These are phyloP conservation scores for Drosophila pseudoananassae DNA, from an alignment of 1,140 invertebrate genomes.

Conservation along the genomic window DNA sequence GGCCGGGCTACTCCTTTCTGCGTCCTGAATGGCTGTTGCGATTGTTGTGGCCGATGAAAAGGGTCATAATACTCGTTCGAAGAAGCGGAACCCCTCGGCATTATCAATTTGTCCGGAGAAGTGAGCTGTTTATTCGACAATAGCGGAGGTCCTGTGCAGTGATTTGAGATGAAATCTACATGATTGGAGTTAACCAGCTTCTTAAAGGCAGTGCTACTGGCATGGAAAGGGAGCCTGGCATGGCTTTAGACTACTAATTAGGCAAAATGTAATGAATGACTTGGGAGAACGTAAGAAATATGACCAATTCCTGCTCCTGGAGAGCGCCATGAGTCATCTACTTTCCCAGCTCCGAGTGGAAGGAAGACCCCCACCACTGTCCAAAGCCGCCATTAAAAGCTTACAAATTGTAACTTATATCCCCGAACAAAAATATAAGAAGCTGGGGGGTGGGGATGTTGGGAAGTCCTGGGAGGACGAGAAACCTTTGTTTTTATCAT, in stretches of 20 bases:
- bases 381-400: constrained; percentile 64
- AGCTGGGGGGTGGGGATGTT: not conserved
- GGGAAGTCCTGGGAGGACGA: not conserved
- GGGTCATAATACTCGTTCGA: constrained; percentile 32
- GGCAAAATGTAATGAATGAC: not conserved
- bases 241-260: not conserved
- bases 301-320: not conserved
- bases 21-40: constrained; percentile 32
- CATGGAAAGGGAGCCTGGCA: not conserved
- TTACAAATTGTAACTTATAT: constrained; percentile 77
- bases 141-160: constrained; percentile 32
- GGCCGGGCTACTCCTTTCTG: constrained; percentile 46
- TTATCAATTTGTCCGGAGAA: constrained; percentile 40
- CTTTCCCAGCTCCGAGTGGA: not conserved
- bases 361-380: not conserved
- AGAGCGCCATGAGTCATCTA: not conserved
- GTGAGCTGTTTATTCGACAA: constrained; percentile 70
- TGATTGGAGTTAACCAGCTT: constrained; percentile 32
- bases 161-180: constrained; percentile 50
- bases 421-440: constrained; percentile 52
- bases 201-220: not conserved
- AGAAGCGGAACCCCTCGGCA: constrained; percentile 36
- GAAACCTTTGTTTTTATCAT: constrained; percentile 78
- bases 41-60: constrained; percentile 37
- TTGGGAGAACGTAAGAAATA: constrained; percentile 3